These are phyloP conservation scores for Aleiodes leptofemur DNA, from an alignment of 2,888 invertebrate species.

Conservation along the genomic window DNA sequence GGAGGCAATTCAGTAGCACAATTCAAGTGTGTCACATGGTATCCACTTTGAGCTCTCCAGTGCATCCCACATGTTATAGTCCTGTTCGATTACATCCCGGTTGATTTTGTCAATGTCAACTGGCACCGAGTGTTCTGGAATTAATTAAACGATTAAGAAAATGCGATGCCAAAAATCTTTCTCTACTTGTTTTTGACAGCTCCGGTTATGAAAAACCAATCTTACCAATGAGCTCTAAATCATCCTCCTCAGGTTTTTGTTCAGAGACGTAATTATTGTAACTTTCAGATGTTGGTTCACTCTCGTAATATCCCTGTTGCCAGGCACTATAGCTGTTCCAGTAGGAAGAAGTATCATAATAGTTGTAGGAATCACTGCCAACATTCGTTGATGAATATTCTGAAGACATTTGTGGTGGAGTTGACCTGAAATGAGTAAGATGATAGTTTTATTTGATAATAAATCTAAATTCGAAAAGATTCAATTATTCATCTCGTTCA, in stretches of 20 bases:
- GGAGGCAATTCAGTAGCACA: slow-evolving; percentile 74
- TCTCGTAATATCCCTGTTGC: slow-evolving; percentile 83
- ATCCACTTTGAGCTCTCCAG: slow-evolving; percentile 90
- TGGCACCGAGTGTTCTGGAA: slow-evolving; percentile 84
- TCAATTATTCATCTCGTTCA: slow-evolving; percentile 51
- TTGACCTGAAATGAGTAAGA: slow-evolving; percentile 76
- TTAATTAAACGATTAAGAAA: slow-evolving; percentile 42
- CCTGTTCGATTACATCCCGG: slow-evolving; percentile 85
- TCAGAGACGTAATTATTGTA: slow-evolving; percentile 76
- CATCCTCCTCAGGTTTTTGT: slow-evolving; percentile 78
- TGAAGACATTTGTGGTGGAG: slow-evolving; percentile 75
- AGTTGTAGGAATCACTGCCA: slow-evolving; percentile 76
- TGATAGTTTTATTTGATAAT: slow-evolving; percentile 8
- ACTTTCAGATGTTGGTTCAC: slow-evolving; percentile 77
- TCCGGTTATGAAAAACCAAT: slow-evolving; percentile 25
- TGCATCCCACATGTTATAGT: slow-evolving; percentile 87
- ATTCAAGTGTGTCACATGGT: slow-evolving; percentile 85
- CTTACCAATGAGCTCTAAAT: slow-evolving; percentile 85
- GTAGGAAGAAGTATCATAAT: slow-evolving; percentile 89
- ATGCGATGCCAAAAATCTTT: no score
- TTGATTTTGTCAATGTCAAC: slow-evolving; percentile 87
- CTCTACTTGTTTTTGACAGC: background rate
- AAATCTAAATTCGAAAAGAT: background rate
- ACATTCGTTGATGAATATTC: slow-evolving; percentile 70
- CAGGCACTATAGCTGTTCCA: slow-evolving; percentile 92